phyloP scores from a whole-genome alignment of 2,797 vertebrate species.

The Mus spretus region DNA sequence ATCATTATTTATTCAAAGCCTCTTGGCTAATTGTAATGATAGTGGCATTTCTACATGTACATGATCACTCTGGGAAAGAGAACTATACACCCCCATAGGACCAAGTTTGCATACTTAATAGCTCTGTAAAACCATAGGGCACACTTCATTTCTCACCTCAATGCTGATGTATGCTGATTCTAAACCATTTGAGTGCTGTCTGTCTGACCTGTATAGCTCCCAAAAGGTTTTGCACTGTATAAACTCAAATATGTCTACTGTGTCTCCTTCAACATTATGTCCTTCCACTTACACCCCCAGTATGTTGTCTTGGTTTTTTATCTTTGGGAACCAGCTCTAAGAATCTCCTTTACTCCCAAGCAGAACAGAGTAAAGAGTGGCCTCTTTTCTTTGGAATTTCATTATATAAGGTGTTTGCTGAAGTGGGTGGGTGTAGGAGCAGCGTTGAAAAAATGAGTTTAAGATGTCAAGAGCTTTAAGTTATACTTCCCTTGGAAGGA shows the following conservation, averaged over 20 bases:
- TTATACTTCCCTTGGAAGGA: not conserved
- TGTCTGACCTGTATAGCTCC: not conserved
- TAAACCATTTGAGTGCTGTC: not conserved
- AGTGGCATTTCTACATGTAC: constrained; percentile 52
- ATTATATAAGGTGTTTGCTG: constrained; percentile 39
- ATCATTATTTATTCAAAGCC: constrained; percentile 46
- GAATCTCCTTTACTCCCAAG: constrained; percentile 51
- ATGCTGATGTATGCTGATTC: not conserved
- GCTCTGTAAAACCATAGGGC: not conserved
- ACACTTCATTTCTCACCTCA: not conserved
- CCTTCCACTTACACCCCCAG: not conserved
- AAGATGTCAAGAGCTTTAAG: constrained; percentile 27
- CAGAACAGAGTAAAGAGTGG: constrained; percentile 64
- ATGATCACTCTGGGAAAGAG: constrained; percentile 52
- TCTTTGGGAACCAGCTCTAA: constrained; percentile 52
- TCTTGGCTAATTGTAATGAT: constrained; percentile 58
- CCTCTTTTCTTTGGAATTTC: constrained; percentile 41
- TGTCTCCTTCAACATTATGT: not conserved
- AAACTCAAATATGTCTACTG: not conserved
- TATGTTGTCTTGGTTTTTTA: not conserved
- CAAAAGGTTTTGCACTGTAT: not conserved
- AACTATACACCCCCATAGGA: not conserved
- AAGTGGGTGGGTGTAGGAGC: not conserved
- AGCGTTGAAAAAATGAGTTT: not conserved
- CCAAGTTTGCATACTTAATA: not conserved